Percentiles rank a stretch among this genome's conserved stretches.
phyloP scores from a whole-genome alignment of 2,113 vertebrate genomes.

The Boleophthalmus pectinirostris region DNA sequence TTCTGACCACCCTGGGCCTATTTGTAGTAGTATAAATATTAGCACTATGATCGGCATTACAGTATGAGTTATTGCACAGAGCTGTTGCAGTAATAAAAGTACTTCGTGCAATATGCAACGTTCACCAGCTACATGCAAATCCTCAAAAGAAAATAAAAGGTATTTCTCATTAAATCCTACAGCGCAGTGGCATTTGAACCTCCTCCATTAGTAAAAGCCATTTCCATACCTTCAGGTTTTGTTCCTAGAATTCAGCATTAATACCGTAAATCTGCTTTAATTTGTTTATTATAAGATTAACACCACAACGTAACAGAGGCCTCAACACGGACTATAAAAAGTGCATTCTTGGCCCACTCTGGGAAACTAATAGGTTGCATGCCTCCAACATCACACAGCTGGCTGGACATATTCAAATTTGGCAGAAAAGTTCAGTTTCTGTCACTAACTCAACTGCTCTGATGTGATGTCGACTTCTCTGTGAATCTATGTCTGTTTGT shows the following conservation, averaged over 20 bases:
- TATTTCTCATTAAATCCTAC: background rate
- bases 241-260: conserved; percentile 20
- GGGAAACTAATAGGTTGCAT: conserved; percentile 38
- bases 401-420: conserved; percentile 33
- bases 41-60: no score
- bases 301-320: conserved; percentile 29
- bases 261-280: conserved; percentile 23
- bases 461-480: conserved; percentile 13
- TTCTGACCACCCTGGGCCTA: no score
- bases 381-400: conserved; percentile 31
- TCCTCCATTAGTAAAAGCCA: background rate
- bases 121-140: conserved; percentile 8
- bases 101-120: background rate
- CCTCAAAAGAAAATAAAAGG: background rate
- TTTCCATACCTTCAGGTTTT: conserved; percentile 13
- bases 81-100: background rate
- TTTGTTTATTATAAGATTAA: conserved; percentile 43
- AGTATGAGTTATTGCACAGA: no score
- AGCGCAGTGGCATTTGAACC: background rate
- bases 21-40: no score
- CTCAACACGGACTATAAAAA: conserved; percentile 22
- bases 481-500: conserved; percentile 30
- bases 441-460: conserved; percentile 10
- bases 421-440: conserved; percentile 24
- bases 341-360: conserved; percentile 26